Base-by-base conservation (phyloP, 1,140 invertebrate species). In the Akabosia matsudoensis region DNA sequence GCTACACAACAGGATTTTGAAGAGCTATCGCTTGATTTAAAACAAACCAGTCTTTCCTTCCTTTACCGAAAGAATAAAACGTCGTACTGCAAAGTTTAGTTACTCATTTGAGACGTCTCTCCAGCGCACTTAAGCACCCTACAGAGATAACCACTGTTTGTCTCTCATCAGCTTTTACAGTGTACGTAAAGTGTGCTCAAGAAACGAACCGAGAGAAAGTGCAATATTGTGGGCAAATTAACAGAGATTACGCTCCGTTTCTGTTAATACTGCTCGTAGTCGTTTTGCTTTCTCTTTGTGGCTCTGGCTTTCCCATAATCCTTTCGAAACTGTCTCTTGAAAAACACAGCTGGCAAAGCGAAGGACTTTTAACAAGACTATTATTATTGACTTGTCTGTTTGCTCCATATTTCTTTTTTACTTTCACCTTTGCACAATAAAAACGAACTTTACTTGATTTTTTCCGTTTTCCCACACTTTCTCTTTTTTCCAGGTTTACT, bases 191-290 rank as follows among this genome's bases (percentile, higher is more conserved):
- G 37, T 45, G 37, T 13, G 22, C 3, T 56, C 7, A 56, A 56
- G 54, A 56, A 56, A n/a, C n/a, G n/a, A n/a, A n/a, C n/a, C n/a
- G n/a, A 56, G 22, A 22, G n/a, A 67, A 67, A 30, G 61, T 30
- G 28, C 61, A 67, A 75, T n/a, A n/a, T 75, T 75, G 74, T 75
- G 74, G 74, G 64, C 33, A 75, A 75, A 75, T 70, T 75, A 75
- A 70, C 64, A 75, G 64, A 75, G 74, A 75, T 75, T 75, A 75
- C 61, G 31, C n/a, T n/a, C n/a, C n/a, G 61, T 2, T 28, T 67
- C 31, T 31, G 61, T 30, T 67, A 67, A 67, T 67, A 67, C 26
- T n/a, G 61, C 28, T 67, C 61, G 31, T 28, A n/a, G 61, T 67
- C 61, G 61, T 30, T 67, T 67, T 67, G 1, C 3, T 30, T 67